phyloP scores from a whole-genome alignment of 2,113 vertebrate genomes.

The Ariopsis seemanni region DNA sequence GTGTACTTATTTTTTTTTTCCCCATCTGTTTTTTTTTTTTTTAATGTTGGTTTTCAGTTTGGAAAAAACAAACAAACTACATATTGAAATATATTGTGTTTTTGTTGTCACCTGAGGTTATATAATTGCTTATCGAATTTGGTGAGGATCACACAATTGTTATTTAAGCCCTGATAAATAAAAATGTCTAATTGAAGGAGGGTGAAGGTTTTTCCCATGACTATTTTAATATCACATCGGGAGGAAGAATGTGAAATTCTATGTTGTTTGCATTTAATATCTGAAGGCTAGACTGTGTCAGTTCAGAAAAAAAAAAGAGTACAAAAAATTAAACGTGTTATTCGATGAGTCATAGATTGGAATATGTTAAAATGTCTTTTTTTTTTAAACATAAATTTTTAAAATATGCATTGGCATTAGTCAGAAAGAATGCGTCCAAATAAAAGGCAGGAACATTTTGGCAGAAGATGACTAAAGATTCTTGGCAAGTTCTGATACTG shows the following conservation, averaged over 20 bases:
- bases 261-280: neutral
- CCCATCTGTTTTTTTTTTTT: too few relatives aligned
- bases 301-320: neutral
- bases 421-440: neutral
- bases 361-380: neutral
- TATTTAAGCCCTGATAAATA: neutral
- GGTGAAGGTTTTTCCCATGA: neutral
- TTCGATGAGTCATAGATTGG: neutral
- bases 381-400: neutral
- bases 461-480: neutral
- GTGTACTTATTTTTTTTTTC: neutral
- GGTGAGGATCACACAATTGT: too few relatives aligned
- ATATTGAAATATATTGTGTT: too few relatives aligned
- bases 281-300: neutral
- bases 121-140: too few relatives aligned
- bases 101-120: too few relatives aligned
- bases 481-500: neutral
- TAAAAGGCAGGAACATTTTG: neutral
- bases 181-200: neutral
- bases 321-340: neutral
- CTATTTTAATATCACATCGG: too few relatives aligned
- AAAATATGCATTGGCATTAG: neutral
- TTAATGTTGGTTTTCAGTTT: too few relatives aligned
- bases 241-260: neutral
- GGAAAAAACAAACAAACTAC: too few relatives aligned